phyloP scores from a whole-genome alignment of 1,140 invertebrate species.

The Brachionus sp. region DNA sequence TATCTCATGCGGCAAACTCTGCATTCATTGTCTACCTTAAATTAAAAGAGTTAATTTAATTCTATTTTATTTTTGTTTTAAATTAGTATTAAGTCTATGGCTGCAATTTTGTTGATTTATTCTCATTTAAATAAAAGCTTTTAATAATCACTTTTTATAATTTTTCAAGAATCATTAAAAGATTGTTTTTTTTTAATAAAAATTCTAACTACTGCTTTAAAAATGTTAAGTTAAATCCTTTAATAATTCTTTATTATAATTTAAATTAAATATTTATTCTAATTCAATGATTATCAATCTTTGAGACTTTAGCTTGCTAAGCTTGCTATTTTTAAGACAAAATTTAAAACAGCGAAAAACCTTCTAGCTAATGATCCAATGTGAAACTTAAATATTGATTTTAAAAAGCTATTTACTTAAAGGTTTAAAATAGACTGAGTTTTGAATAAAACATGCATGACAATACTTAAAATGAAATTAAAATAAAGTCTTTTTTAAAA shows the following conservation, averaged over 20 bases:
- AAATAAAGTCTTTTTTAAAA: not conserved
- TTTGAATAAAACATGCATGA: not conserved
- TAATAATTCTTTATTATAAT: not conserved
- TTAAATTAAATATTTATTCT: not conserved
- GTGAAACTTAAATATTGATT: not conserved
- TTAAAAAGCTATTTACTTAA: not conserved
- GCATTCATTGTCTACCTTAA: constrained; percentile 1
- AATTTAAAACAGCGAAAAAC: not conserved
- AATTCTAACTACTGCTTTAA: not conserved
- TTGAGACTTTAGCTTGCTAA: not conserved
- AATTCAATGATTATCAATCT: not conserved
- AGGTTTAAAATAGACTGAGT: not conserved
- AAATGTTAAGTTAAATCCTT: not conserved
- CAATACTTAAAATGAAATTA: not conserved
- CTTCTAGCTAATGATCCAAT: not conserved
- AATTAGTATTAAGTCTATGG: not conserved
- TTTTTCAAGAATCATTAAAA: not conserved
- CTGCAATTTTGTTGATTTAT: not conserved
- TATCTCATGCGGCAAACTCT: not conserved
- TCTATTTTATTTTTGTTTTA: not conserved
- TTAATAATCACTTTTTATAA: not conserved
- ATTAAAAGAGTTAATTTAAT: constrained; percentile 16
- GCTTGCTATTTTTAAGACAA: not conserved
- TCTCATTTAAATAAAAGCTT: not conserved
- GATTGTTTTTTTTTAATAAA: not conserved